These are phyloP conservation scores for Scortum barcoo DNA, from an alignment of 2,113 vertebrate genomes.

Conservation along the genomic window DNA sequence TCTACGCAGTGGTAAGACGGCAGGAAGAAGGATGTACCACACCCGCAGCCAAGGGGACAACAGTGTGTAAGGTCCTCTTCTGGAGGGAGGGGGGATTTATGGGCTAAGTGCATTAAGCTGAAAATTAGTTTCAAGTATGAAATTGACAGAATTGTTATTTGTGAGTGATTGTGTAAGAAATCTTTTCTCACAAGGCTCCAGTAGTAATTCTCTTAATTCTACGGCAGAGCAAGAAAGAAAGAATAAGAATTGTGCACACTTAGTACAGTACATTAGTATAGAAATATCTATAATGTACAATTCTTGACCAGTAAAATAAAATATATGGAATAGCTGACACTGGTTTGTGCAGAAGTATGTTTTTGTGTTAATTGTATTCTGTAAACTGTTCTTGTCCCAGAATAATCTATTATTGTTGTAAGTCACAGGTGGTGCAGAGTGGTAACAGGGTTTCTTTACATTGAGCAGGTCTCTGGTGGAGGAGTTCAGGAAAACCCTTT, in stretches of 20 bases:
- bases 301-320: not conserved
- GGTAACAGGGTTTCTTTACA: conserved; percentile 48
- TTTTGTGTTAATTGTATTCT: not conserved
- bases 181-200: not conserved
- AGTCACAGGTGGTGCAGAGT: not conserved
- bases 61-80: conserved; percentile 92
- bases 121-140: conserved; percentile 10
- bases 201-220: not conserved
- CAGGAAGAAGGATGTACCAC: conserved; percentile 96
- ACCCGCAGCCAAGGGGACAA: conserved; percentile 97
- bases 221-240: not conserved
- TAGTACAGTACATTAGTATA: too few relatives aligned
- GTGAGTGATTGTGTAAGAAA: not conserved
- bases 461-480: conserved; percentile 93
- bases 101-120: conserved; percentile 31
- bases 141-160: not conserved
- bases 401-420: not conserved
- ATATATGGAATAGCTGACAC: not conserved
- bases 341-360: too few relatives aligned
- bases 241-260: not conserved
- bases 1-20: conserved; percentile 95
- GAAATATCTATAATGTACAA: not conserved
- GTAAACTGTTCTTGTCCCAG: not conserved
- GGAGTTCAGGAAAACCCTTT: conserved; percentile 98
- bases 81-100: conserved; percentile 35